Base-by-base conservation (phyloP, 2,888 invertebrate species). In the Amorpha juglandis region DNA sequence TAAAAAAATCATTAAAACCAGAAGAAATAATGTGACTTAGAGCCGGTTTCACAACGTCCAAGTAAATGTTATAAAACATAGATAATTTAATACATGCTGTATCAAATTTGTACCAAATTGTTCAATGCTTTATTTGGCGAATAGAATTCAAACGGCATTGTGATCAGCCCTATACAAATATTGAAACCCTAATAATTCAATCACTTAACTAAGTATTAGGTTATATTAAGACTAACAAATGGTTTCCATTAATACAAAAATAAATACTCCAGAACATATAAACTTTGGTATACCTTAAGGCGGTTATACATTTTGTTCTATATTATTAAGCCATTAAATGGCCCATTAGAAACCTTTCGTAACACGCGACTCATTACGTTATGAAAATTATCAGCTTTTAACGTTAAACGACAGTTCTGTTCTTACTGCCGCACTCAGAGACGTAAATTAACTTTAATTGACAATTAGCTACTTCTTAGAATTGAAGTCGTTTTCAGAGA, bases 321-420 rank as follows among this genome's bases (percentile, higher is more conserved):
- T 64, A 53, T 67, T 64, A 69, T 68, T 71, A 67, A 67, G 65
- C 48, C 62, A 70, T 69, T 70, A 70, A 67, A 69, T 53, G 33
- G 53, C 53, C 48, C 67, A 66, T 63, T 70, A 69, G 66, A 63
- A 68, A 53, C 65, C 62, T 68, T 67, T 66, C 63, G 55, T 58
- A 58, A 67, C 73, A 71, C 71, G 73, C 70, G 67, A 72, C 68
- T 65, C 67, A 42, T 69, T 65, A 69, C 67, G 68, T 68, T 63
- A 62, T 42, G 33, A 64, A 58, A 58, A 42, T 38, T 42, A 38
- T 12, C 58, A 55, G 55, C 38, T 16, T 55, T 55, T 38, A 16
- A 38, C 38, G 38, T 38, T 55, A 12, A 42, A 58, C 8, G 55
- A 58, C 19, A 58, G 58, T 58, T 58, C 19, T 12, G 38, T 58